Base-by-base conservation (phyloP, 1,140 invertebrate genomes). In the Pseudomyrmex cubaensis region DNA sequence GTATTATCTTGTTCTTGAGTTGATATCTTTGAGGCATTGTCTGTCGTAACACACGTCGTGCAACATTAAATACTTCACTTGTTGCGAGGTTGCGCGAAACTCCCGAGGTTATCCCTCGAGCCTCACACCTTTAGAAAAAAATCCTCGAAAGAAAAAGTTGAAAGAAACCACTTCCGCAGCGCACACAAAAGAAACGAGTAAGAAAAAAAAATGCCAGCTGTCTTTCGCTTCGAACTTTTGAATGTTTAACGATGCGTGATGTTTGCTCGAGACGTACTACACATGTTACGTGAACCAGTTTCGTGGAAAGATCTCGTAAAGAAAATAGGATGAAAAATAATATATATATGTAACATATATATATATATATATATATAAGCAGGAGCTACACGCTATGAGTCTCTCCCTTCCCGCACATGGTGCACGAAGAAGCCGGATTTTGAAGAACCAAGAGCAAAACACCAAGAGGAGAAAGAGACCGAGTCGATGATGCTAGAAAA, bases 161-260 rank as follows among this genome's bases (percentile, higher is more conserved):
- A 50, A 0, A 46, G 50, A 77, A 77, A 66, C 44, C 50, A 15
- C 20, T 17, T 35, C 35, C 35, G 15, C 44, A 12, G 17, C 44
- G 15, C 7, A 15, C n/a, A 48, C 17, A 78, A 69, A 44, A 59
- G 20, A 25, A 59, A 48, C 13, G 17, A 13, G 20, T 15, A 13
- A 59, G 59, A 59, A 80, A 25, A 13, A 17, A 48, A 50, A 20
- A 48, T 56, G 46, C 35, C 10, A 20, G 35, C 54, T 70, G 54
- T 50, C 44, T 35, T 35, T 54, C 20, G 46, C 54, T 72, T 61
- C 17, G 56, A 80, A 70, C 50, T 70, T 70, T 70, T 70, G 54
- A 80, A 80, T 61, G 44, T 80, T 61, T 80, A 80, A 70, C 54
- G 52, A 70, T 50, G 66, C 44, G 66, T 72, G 44, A 48, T 70